Percentiles rank a stretch among this genome's conserved stretches.
These are phyloP conservation scores for Spizaetus ornatus DNA, from an alignment of 2,113 vertebrate genomes.

Conservation along the genomic window DNA sequence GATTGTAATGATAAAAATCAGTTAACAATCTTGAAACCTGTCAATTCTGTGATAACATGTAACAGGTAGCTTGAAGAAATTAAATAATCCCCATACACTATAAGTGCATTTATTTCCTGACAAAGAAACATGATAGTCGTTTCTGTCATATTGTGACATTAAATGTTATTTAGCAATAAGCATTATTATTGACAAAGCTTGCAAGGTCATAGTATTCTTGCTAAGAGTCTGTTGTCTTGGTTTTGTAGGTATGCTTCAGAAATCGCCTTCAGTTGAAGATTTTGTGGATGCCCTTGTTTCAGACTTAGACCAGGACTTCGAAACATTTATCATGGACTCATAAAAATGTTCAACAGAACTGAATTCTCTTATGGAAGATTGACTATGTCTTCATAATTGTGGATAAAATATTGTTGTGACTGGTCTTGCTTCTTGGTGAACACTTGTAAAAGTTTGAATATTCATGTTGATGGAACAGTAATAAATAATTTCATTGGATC, in stretches of 20 bases:
- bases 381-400: neutral
- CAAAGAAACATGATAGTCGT: neutral
- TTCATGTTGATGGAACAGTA: neutral
- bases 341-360: constrained; percentile 43
- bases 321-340: constrained; percentile 91
- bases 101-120: neutral
- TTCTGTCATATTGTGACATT: neutral
- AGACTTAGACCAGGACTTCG: constrained; percentile 89
- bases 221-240: neutral
- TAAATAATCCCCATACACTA: neutral
- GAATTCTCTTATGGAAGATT: neutral
- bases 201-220: neutral
- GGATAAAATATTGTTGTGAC: neutral
- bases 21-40: neutral
- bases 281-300: constrained; percentile 91
- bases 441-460: neutral
- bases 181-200: neutral
- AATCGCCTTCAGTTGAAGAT: constrained; percentile 85
- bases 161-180: neutral
- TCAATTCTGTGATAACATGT: neutral
- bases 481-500: constrained; percentile 58
- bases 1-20: neutral
- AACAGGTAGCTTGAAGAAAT: neutral
- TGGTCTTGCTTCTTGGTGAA: neutral
- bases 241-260: constrained; percentile 91